These are phyloP conservation scores for Rhabdornis inornatus DNA, from an alignment of 2,113 vertebrate species.

Conservation along the genomic window DNA sequence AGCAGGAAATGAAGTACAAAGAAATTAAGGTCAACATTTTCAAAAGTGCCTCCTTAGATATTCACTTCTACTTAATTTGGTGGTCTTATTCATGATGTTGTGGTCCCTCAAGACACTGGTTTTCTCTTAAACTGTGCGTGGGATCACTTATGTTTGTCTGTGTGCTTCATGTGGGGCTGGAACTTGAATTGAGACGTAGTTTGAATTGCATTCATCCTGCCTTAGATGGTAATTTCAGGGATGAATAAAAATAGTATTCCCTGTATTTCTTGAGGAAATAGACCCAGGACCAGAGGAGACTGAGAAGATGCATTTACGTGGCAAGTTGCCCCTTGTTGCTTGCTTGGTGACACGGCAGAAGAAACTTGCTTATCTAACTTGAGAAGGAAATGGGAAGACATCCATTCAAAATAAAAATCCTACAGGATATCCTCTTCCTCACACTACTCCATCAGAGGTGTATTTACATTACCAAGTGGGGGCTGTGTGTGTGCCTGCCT, in stretches of 20 bases:
- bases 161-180: neutral
- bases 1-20: neutral
- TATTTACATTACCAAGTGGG: neutral
- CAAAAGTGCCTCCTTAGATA: neutral
- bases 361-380: neutral
- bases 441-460: neutral
- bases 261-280: neutral
- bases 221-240: neutral
- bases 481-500: neutral
- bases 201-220: neutral
- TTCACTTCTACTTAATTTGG: neutral
- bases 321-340: neutral
- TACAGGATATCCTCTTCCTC: slow-evolving; percentile 30
- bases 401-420: neutral
- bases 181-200: neutral
- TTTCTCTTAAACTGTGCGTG: neutral
- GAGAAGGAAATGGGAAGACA: neutral
- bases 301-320: neutral
- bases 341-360: neutral
- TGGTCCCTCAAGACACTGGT: neutral
- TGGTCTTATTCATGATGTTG: neutral
- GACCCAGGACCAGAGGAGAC: neutral
- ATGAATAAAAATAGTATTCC: neutral
- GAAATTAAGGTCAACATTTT: neutral
- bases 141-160: neutral